phyloP scores from a whole-genome alignment of 2,888 invertebrate species.

The Drosophila melanosoma region DNA sequence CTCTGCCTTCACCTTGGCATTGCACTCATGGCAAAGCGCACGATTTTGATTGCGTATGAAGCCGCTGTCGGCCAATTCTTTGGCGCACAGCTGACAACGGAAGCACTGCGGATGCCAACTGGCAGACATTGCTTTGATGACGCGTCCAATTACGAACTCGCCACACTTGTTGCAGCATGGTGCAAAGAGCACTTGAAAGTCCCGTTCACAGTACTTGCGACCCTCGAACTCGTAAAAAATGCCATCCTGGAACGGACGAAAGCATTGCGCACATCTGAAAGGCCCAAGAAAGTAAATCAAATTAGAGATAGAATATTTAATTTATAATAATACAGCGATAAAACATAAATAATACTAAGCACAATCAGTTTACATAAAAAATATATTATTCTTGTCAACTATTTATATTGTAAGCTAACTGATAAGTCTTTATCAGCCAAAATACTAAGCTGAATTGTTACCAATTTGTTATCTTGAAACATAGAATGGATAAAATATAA shows the following conservation, averaged over 20 bases:
- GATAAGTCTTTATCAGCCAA: not conserved
- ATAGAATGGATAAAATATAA: not conserved
- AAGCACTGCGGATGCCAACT: slow-evolving; percentile 99
- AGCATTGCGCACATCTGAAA: slow-evolving; percentile 97
- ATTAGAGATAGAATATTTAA: not conserved
- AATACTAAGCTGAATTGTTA: not conserved
- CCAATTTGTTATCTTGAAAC: not conserved
- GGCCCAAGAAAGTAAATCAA: not conserved
- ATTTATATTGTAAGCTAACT: not conserved
- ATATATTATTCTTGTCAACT: not conserved
- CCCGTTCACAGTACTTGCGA: slow-evolving; percentile 99
- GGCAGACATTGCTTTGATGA: slow-evolving; percentile 99
- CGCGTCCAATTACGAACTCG: slow-evolving; percentile 99
- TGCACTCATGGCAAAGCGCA: slow-evolving; percentile 97
- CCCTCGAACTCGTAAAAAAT: slow-evolving; percentile 99
- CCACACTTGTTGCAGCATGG: slow-evolving; percentile 95
- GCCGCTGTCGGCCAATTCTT: slow-evolving; percentile 97
- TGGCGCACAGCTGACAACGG: slow-evolving; percentile 96
- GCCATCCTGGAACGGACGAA: slow-evolving; percentile 98
- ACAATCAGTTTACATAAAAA: not conserved
- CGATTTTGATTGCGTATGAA: slow-evolving; percentile 95
- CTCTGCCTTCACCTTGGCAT: slow-evolving; percentile 97
- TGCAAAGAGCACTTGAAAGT: slow-evolving; percentile 98
- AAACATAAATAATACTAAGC: not conserved
- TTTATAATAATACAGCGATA: not conserved